phyloP scores from a whole-genome alignment of 2,888 invertebrate genomes.

The Sarcophaga rosellei region DNA sequence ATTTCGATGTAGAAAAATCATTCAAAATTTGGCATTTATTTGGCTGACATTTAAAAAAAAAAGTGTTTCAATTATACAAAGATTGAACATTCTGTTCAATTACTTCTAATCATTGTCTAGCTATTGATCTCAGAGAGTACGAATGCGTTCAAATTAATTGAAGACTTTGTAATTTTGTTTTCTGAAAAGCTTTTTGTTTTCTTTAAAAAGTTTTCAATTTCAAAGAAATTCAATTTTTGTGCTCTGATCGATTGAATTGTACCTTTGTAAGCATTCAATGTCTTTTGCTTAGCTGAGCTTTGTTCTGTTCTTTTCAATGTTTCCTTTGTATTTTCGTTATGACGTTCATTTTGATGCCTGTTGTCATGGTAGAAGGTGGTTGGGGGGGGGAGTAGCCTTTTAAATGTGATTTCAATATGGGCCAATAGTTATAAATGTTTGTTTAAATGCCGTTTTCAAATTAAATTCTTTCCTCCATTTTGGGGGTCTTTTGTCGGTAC shows the following conservation, averaged over 20 bases:
- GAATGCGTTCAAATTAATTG: neutral
- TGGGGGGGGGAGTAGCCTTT: neutral
- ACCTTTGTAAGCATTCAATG: slow-evolving; percentile 25
- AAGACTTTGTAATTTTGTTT: too few relatives aligned
- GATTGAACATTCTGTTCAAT: neutral
- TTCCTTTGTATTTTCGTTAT: slow-evolving; percentile 23
- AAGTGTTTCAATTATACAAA: slow-evolving; percentile 42
- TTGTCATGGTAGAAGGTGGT: neutral
- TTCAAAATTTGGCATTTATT: neutral
- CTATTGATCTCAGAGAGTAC: slow-evolving; percentile 10
- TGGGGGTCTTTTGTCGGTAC: too few relatives aligned
- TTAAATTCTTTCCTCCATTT: neutral
- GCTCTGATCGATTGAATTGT: slow-evolving; percentile 28
- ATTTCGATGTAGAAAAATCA: too few relatives aligned
- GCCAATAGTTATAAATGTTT: neutral
- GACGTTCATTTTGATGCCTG: slow-evolving; percentile 29
- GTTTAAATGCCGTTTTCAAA: neutral
- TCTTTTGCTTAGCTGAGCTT: neutral
- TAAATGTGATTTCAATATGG: slow-evolving; percentile 16
- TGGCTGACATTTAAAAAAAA: neutral
- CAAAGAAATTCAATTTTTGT: slow-evolving; percentile 30
- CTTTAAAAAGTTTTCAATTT: neutral
- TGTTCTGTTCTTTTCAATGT: neutral
- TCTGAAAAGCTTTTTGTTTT: neutral
- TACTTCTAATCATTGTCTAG: slow-evolving; percentile 24